phyloP scores from a whole-genome alignment of 2,113 vertebrate genomes.

The Myrmecobius fasciatus region DNA sequence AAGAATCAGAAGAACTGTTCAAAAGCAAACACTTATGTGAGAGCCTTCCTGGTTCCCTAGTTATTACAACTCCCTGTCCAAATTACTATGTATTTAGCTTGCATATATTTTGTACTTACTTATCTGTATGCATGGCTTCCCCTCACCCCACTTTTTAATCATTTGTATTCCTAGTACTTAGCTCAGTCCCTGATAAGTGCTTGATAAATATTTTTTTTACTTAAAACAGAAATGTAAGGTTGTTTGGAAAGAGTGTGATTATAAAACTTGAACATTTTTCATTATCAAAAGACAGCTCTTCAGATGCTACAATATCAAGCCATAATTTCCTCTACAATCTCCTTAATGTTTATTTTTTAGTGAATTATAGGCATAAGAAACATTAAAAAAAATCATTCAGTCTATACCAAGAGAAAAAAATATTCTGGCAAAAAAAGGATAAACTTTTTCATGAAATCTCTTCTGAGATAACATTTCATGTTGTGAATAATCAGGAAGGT shows the following conservation, averaged over 20 bases:
- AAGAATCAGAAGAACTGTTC: background rate
- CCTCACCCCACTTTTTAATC: background rate
- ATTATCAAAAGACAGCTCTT: background rate
- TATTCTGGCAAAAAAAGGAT: background rate
- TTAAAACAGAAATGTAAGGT: background rate
- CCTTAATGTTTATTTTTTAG: background rate
- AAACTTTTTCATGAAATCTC: slow-evolving; percentile 13
- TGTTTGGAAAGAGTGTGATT: background rate
- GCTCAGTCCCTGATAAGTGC: background rate
- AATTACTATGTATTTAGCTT: background rate
- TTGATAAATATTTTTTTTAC: background rate
- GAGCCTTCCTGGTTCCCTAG: background rate
- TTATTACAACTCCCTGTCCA: background rate
- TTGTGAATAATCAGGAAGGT: background rate
- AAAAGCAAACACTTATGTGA: background rate
- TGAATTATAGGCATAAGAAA: slow-evolving; percentile 1
- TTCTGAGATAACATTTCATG: background rate
- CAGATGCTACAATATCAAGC: background rate
- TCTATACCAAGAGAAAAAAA: background rate
- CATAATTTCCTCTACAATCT: slow-evolving; percentile 27
- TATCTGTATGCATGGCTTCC: background rate
- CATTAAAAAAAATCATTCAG: background rate
- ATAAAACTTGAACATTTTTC: background rate
- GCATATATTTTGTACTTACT: background rate
- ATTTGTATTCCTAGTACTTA: background rate